These are phyloP conservation scores for Ameiurus melas DNA, from an alignment of 2,113 vertebrate species.

Conservation along the genomic window DNA sequence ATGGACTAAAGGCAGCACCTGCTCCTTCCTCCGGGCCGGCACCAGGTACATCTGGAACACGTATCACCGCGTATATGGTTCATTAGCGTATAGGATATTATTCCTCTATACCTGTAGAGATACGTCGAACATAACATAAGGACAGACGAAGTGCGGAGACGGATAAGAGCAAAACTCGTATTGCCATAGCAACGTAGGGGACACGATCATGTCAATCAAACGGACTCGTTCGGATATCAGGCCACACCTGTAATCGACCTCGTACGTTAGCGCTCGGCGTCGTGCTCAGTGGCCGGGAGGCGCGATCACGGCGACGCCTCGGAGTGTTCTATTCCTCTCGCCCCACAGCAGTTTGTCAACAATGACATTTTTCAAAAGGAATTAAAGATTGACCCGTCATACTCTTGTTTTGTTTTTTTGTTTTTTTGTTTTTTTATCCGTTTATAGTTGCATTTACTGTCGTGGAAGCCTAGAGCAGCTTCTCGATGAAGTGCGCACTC, in stretches of 20 bases:
- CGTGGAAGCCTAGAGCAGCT: background rate
- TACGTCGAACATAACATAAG: background rate
- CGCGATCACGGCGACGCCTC: background rate
- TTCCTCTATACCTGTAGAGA: background rate
- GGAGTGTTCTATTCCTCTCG: background rate
- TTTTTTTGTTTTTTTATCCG: background rate
- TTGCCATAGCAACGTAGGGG: background rate
- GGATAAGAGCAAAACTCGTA: background rate
- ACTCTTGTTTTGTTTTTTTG: no score
- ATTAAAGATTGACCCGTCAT: background rate
- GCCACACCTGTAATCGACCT: background rate
- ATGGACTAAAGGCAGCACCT: slow-evolving; percentile 88
- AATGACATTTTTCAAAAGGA: no score
- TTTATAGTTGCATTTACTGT: slow-evolving; percentile 5
- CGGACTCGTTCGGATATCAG: background rate
- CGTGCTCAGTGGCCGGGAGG: background rate
- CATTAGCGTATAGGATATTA: background rate
- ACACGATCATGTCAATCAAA: background rate
- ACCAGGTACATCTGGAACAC: slow-evolving; percentile 76
- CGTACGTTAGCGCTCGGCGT: background rate
- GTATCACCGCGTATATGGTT: background rate
- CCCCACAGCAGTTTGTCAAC: background rate
- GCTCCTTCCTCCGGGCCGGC: slow-evolving; percentile 83
- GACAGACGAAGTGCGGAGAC: background rate
- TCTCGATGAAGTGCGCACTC: background rate